Evolutionary conservation across 2,797 vertebrate genomes (phyloP).

Genomic region (Gorsachius magnificus): DNA sequence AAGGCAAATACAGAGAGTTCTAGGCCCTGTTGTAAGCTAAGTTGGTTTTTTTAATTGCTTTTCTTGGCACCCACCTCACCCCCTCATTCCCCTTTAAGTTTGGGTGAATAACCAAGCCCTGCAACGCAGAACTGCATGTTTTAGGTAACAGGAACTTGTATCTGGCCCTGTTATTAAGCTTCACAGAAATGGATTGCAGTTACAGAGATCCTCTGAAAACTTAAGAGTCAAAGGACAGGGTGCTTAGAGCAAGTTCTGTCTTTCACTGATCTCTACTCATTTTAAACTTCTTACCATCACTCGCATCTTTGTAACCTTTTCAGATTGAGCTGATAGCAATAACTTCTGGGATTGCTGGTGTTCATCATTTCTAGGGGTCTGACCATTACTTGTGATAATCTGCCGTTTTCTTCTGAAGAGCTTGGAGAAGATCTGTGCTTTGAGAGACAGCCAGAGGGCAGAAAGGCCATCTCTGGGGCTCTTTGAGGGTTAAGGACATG

Average conservation of each 20-base stretch:
- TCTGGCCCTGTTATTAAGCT: background rate
- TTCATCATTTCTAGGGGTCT: background rate
- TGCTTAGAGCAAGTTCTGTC: background rate
- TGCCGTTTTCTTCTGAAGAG: background rate
- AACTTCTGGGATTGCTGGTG: background rate
- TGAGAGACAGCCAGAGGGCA: background rate
- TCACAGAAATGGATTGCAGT: background rate
- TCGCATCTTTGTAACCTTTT: background rate
- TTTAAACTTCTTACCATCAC: background rate
- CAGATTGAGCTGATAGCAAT: background rate
- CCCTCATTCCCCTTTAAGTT: background rate
- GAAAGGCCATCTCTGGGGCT: background rate
- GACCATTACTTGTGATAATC: background rate
- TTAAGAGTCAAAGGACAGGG: background rate
- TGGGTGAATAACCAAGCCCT: background rate
- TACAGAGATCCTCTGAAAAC: background rate
- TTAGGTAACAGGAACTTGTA: background rate
- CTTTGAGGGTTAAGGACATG: background rate
- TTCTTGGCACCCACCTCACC: background rate
- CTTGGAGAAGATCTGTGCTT: background rate
- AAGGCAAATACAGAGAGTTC: background rate
- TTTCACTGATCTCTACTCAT: background rate
- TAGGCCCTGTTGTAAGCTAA: background rate
- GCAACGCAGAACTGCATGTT: background rate
- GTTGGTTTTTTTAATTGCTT: background rate